phyloP scores from a whole-genome alignment of 2,797 vertebrate genomes.

The Rhabdomys pumilio region DNA sequence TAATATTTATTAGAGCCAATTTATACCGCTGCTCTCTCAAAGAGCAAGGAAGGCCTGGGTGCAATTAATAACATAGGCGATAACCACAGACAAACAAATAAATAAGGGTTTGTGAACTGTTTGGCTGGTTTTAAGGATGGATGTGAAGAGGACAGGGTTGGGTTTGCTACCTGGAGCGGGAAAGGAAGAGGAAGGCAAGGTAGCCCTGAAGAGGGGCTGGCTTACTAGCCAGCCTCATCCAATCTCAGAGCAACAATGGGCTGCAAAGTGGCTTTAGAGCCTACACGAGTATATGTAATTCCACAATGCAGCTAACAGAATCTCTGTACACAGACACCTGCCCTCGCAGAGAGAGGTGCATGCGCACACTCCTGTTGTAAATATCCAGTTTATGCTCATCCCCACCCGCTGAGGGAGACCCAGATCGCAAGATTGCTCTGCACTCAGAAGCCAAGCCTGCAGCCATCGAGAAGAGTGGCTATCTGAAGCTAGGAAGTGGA shows the following conservation, averaged over 20 bases:
- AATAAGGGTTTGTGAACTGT: slow-evolving; percentile 85
- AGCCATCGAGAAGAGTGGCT: not conserved
- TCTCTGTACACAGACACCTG: slow-evolving; percentile 67
- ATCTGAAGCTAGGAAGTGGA: slow-evolving; percentile 12
- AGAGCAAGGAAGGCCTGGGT: slow-evolving; percentile 91
- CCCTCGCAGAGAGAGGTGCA: slow-evolving; percentile 67
- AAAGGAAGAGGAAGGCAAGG: slow-evolving; percentile 60
- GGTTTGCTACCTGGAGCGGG: slow-evolving; percentile 70
- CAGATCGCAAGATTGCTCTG: not conserved
- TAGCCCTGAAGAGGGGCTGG: slow-evolving; percentile 38
- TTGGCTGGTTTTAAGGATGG: slow-evolving; percentile 77
- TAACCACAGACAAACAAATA: slow-evolving; percentile 87
- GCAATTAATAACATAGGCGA: slow-evolving; percentile 91
- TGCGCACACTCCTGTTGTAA: slow-evolving; percentile 75
- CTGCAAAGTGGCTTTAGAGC: slow-evolving; percentile 75
- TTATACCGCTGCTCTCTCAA: slow-evolving; percentile 91
- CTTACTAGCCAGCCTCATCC: slow-evolving; percentile 33
- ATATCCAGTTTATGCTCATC: slow-evolving; percentile 61
- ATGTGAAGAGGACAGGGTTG: slow-evolving; percentile 60
- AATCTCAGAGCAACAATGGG: slow-evolving; percentile 60
- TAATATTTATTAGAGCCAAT: slow-evolving; percentile 99
- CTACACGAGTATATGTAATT: slow-evolving; percentile 70
- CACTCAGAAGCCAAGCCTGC: slow-evolving; percentile 58
- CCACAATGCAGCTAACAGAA: slow-evolving; percentile 70
- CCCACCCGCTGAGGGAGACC: slow-evolving; percentile 52